A percentile compares a stretch with the other conserved stretches of the same genome.
phyloP scores from a whole-genome alignment of 2,113 vertebrate genomes.

The Gadus chalcogrammus region DNA sequence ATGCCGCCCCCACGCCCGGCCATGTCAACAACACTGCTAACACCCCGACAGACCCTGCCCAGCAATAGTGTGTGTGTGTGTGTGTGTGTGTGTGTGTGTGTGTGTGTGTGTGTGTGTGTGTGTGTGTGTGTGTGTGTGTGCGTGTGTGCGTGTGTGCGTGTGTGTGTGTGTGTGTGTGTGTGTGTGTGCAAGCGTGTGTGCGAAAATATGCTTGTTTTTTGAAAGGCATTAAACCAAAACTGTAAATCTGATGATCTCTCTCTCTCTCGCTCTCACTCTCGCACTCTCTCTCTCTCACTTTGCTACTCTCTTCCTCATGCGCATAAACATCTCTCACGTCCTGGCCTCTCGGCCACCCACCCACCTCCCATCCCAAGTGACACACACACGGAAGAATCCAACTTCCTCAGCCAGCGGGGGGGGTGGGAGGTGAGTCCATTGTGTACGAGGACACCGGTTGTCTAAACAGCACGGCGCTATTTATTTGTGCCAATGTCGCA shows the following conservation, averaged over 20 bases:
- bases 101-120: not conserved
- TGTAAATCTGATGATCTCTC: too few species aligned
- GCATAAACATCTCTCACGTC: not conserved
- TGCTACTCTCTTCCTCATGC: slow-evolving; percentile 7
- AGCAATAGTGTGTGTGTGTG: not conserved
- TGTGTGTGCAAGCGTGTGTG: not conserved
- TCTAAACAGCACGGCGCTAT: slow-evolving; percentile 61
- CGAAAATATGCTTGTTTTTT: too few species aligned
- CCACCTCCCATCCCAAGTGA: not conserved
- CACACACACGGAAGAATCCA: not conserved
- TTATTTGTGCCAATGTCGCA: slow-evolving; percentile 61
- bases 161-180: not conserved
- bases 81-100: slow-evolving; percentile 10
- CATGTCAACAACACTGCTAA: not conserved
- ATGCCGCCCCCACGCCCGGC: not conserved
- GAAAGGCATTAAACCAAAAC: too few species aligned
- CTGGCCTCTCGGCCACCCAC: not conserved
- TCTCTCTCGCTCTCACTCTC: too few species aligned
- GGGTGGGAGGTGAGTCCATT: slow-evolving; percentile 7
- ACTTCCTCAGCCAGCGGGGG: not conserved
- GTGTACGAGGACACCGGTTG: slow-evolving; percentile 37
- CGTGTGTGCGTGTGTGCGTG: not conserved
- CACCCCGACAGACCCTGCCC: not conserved
- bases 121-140: not conserved
- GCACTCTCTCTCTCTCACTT: not conserved